Conservation (phyloP, 1,140 invertebrate genomes). For the Bombus affinis region DNA sequence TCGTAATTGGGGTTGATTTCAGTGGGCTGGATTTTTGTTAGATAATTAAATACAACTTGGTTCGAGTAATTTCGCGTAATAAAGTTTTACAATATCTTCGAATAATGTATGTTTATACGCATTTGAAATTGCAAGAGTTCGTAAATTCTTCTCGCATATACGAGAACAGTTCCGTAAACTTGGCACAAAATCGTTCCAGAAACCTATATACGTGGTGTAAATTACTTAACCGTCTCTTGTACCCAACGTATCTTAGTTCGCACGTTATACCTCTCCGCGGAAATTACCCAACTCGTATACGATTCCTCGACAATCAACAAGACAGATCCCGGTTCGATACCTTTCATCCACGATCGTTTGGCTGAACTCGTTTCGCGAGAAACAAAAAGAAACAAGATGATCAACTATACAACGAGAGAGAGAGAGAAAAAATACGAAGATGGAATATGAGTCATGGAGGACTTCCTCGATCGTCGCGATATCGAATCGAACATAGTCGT, state of each 20-base stretch:
- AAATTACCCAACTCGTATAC: neutral
- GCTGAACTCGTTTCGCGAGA: neutral
- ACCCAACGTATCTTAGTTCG: neutral
- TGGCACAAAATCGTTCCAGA: neutral
- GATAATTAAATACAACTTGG: neutral
- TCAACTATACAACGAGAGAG: too few species aligned
- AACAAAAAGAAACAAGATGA: neutral
- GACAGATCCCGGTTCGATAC: neutral
- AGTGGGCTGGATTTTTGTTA: constrained; percentile 1
- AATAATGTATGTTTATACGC: neutral
- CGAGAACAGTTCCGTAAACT: too few species aligned
- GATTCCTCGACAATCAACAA: neutral
- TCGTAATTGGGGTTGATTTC: constrained; percentile 17
- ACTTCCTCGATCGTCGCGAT: neutral
- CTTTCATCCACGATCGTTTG: neutral
- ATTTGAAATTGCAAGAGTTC: neutral
- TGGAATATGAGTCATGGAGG: too few species aligned
- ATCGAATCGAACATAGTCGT: neutral
- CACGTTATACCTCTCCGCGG: too few species aligned
- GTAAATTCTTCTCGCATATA: neutral
- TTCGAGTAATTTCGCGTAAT: neutral
- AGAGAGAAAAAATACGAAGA: neutral
- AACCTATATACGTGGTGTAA: neutral
- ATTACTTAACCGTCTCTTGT: neutral
- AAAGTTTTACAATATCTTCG: neutral